A percentile compares a stretch with the other conserved stretches of the same genome.
Conservation (phyloP, 2,888 invertebrate species). For the Actias luna region DNA sequence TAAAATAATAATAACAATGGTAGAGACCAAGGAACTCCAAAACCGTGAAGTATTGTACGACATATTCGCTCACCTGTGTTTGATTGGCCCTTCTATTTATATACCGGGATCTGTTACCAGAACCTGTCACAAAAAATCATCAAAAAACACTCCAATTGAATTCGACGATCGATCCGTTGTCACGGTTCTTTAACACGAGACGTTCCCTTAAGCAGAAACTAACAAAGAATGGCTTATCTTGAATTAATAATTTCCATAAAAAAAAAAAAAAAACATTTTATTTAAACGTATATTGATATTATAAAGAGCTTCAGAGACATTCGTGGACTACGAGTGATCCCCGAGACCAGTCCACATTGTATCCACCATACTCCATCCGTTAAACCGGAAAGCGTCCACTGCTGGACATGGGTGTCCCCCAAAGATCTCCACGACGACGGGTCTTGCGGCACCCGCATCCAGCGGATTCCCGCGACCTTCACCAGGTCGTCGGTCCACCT, state of each 20-base stretch:
- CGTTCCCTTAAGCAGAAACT: neutral
- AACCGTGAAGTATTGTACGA: neutral
- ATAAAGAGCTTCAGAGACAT: too few relatives aligned
- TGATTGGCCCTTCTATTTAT: constrained; percentile 3
- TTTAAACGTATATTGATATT: neutral
- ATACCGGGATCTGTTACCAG: neutral
- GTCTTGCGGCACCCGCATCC: too few relatives aligned
- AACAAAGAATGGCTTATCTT: neutral
- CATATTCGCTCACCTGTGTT: constrained; percentile 10
- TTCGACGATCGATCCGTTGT: constrained; percentile 14
- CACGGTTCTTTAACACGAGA: neutral
- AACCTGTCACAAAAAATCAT: neutral
- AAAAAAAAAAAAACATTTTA: neutral
- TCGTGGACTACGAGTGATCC: too few relatives aligned
- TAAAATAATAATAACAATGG: neutral
- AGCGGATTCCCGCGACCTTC: too few relatives aligned
- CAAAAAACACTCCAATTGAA: neutral
- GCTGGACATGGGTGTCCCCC: too few relatives aligned
- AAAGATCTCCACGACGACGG: too few relatives aligned
- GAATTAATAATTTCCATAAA: neutral
- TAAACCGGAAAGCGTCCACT: too few relatives aligned
- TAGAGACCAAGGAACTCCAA: neutral
- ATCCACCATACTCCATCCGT: too few relatives aligned
- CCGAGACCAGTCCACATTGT: too few relatives aligned
- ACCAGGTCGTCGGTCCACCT: too few relatives aligned